A percentile compares a stretch with the other conserved stretches of the same genome.
Conservation (phyloP, 2,888 invertebrate genomes). For the Sepioteuthis lessoniana region DNA sequence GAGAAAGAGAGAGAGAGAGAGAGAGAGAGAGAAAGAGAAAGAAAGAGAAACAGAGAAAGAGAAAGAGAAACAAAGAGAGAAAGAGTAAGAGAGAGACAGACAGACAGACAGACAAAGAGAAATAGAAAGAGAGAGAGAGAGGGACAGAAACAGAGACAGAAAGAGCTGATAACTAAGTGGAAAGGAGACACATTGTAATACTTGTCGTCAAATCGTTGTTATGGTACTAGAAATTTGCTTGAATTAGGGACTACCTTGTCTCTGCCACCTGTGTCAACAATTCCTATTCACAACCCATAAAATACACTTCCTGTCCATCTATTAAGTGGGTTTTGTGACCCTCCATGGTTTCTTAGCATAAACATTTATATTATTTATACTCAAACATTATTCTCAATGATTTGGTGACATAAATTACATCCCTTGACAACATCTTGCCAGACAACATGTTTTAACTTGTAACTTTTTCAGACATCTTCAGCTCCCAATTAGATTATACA, state of each 20-base stretch:
- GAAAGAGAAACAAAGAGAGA: background rate
- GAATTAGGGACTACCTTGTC: background rate
- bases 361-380: background rate
- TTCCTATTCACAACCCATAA: background rate
- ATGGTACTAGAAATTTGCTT: background rate
- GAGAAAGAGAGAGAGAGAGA: background rate
- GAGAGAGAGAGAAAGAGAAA: background rate
- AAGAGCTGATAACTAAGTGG: too few relatives aligned
- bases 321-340: background rate
- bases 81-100: background rate
- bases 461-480: background rate
- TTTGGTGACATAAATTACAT: conserved; percentile 12
- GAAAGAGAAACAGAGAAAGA: too few relatives aligned
- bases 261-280: background rate
- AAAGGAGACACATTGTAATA: background rate
- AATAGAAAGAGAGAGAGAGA: background rate
- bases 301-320: background rate
- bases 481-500: too few relatives aligned
- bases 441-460: background rate
- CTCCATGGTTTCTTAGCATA: background rate
- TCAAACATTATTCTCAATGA: background rate
- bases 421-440: background rate
- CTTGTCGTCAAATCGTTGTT: conserved; percentile 33
- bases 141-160: background rate
- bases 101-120: too few relatives aligned